These are phyloP conservation scores for Epizoanthus stellaris DNA, from an alignment of 92 coral and sea anemone species.

Conservation along the genomic window DNA sequence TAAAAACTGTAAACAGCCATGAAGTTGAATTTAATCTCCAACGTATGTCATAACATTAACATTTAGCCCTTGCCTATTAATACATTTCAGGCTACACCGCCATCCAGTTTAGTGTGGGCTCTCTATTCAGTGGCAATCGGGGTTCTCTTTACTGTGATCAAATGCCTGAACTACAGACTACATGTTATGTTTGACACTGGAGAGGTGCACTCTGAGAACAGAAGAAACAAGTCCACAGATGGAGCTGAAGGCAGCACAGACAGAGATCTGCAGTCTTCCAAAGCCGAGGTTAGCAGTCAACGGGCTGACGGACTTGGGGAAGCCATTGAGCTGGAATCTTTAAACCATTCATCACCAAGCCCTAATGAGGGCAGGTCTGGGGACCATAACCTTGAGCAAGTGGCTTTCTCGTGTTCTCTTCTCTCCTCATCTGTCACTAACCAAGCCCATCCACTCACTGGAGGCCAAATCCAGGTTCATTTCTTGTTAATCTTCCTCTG, in stretches of 20 bases:
- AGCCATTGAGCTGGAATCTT: conserved; percentile 83
- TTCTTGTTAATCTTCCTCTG: not conserved
- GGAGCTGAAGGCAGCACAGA: conserved; percentile 65
- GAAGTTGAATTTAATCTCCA: not conserved
- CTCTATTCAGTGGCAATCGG: conserved; percentile 87
- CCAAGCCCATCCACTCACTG: conserved; percentile 53
- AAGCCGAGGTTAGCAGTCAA: conserved; percentile 69
- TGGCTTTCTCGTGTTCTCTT: conserved; percentile 54
- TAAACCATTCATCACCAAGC: conserved; percentile 69
- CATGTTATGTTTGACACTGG: conserved; percentile 98
- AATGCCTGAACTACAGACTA: conserved; percentile 87
- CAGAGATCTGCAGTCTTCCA: conserved; percentile 53
- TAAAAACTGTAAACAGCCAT: too few species aligned
- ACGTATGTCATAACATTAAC: too few species aligned
- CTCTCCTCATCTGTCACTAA: conserved; percentile 71
- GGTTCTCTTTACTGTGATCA: conserved; percentile 78
- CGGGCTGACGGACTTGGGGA: conserved; percentile 68
- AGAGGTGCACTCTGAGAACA: conserved; percentile 83
- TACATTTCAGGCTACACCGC: conserved; percentile 82
- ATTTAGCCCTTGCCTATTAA: not conserved
- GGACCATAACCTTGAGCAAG: conserved; percentile 50
- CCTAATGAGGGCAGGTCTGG: conserved; percentile 54
- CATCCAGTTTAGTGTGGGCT: conserved; percentile 88
- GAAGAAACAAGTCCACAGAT: conserved; percentile 47
- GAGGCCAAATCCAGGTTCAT: conserved; percentile 26